Evolutionary conservation across 2,797 vertebrate genomes (phyloP).

Genomic region (Clarias pachynema): DNA sequence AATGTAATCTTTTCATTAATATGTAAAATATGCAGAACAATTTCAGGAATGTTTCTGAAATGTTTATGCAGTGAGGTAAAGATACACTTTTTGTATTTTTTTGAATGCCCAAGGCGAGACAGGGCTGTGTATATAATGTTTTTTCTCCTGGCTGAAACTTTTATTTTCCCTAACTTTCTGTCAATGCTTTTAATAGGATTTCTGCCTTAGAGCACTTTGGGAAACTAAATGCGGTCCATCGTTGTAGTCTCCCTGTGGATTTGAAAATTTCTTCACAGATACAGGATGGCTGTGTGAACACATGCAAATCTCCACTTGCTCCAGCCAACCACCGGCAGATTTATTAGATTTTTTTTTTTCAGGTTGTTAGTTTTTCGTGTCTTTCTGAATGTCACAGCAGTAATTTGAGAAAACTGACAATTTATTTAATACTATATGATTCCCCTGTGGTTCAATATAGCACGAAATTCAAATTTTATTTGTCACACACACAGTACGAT

Average conservation of each 20-base stretch:
- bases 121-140: neutral
- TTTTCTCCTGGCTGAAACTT: neutral
- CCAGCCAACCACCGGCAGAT: neutral
- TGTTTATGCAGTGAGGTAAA: neutral
- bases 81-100: neutral
- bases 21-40: neutral
- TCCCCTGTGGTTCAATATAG: no score
- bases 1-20: neutral
- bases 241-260: conserved; percentile 7
- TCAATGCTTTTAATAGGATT: conserved; percentile 27
- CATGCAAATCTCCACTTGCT: conserved; percentile 10
- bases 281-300: conserved; percentile 1
- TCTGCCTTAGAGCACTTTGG: conserved; percentile 18
- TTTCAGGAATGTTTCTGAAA: neutral
- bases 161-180: neutral
- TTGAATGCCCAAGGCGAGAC: neutral
- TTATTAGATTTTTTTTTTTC: neutral
- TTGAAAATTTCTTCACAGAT: conserved; percentile 25
- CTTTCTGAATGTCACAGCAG: neutral
- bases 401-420: no score
- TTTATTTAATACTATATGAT: neutral
- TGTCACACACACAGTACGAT: no score
- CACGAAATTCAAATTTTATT: no score
- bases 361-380: neutral
- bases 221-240: neutral